A percentile compares a stretch with the other conserved stretches of the same genome.
phyloP scores from a whole-genome alignment of 2,113 vertebrate genomes.

The Sciurus niger region DNA sequence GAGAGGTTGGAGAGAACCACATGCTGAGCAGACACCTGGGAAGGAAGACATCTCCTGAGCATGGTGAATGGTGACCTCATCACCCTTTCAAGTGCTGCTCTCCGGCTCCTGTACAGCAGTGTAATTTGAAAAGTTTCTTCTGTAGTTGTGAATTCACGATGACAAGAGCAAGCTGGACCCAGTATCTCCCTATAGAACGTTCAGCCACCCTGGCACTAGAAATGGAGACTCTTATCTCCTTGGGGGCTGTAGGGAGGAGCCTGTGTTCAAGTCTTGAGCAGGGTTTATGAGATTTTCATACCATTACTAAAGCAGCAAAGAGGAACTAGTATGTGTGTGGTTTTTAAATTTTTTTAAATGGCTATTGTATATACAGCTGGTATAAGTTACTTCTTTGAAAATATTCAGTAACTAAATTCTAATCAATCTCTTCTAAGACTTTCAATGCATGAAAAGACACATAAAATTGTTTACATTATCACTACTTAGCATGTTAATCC shows the following conservation, averaged over 20 bases:
- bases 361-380: neutral
- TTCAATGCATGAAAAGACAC: neutral
- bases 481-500: conserved; percentile 32
- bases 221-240: neutral
- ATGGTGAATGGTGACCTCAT: neutral
- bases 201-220: neutral
- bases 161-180: neutral
- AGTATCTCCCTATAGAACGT: neutral
- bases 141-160: neutral
- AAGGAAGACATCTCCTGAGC: neutral
- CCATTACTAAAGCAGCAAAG: conserved; percentile 2
- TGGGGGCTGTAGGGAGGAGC: neutral
- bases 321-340: neutral
- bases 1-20: neutral
- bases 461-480: conserved; percentile 13
- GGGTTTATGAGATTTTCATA: conserved; percentile 26
- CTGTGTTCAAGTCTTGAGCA: neutral
- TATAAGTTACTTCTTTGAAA: conserved; percentile 38
- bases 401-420: conserved; percentile 40
- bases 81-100: neutral
- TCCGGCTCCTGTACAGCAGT: neutral
- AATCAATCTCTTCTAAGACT: conserved; percentile 9
- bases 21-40: neutral
- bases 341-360: neutral
- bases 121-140: neutral